Percentiles rank a stretch among this genome's conserved stretches.
phyloP scores from a whole-genome alignment of 30 jellyfish, hydroid and myxozoan genomes.

The Morbakka virulenta region DNA sequence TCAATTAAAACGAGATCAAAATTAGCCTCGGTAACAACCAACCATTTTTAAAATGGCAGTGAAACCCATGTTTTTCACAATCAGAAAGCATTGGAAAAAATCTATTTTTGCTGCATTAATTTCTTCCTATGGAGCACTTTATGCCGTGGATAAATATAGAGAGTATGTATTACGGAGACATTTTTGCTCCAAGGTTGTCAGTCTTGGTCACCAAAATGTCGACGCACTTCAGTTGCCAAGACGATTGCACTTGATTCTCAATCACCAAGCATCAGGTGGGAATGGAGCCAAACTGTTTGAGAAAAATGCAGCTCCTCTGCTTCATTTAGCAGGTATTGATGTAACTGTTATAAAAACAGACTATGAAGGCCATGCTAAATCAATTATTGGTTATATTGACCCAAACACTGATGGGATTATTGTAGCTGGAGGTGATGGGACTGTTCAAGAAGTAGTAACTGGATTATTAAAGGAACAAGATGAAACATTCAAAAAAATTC shows the following conservation, averaged over 20 bases:
- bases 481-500: constrained; percentile 41
- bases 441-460: constrained; percentile 83
- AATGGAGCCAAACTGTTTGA: constrained; percentile 68
- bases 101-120: constrained; percentile 51
- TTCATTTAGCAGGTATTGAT: constrained; percentile 87
- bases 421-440: constrained; percentile 98
- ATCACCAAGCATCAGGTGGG: constrained; percentile 63
- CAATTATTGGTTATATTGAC: constrained; percentile 74
- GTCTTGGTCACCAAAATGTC: constrained; percentile 42
- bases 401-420: constrained; percentile 86
- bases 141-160: constrained; percentile 38
- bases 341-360: constrained; percentile 84
- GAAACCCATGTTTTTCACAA: constrained; percentile 46
- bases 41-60: constrained; percentile 64
- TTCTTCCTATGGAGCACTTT: constrained; percentile 45
- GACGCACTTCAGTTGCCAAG: constrained; percentile 79
- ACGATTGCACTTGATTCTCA: constrained; percentile 64
- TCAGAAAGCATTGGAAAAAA: constrained; percentile 55
- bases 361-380: constrained; percentile 93
- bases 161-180: constrained; percentile 57
- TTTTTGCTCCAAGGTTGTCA: constrained; percentile 50
- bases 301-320: constrained; percentile 83
- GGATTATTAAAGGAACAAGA: constrained; percentile 69
- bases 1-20: no score
- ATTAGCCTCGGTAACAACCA: no score